Evolutionary conservation across 2,888 invertebrate genomes (phyloP).

Genomic region (Acronicta leporina): DNA sequence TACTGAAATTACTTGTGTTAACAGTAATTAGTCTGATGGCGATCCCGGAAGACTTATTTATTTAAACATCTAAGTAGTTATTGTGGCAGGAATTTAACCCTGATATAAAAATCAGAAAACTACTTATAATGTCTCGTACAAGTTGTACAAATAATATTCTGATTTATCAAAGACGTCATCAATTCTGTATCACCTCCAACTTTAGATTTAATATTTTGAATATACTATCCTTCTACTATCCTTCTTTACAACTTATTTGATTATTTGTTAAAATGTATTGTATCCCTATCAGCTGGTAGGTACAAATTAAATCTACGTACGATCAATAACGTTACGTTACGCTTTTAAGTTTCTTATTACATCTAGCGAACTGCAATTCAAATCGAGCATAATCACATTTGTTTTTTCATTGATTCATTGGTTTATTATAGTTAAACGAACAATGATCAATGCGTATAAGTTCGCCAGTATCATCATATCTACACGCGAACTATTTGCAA

Average conservation of each 20-base stretch:
- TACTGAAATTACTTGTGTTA: constrained; percentile 8
- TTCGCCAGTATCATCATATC: constrained; percentile 57
- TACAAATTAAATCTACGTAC: constrained; percentile 1
- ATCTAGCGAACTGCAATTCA: constrained; percentile 7
- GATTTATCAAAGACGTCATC: constrained; percentile 47
- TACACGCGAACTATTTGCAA: constrained; percentile 61
- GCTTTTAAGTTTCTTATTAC: constrained; percentile 5
- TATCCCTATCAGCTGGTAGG: constrained; percentile 1
- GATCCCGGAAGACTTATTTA: constrained; percentile 3
- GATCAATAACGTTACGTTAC: not conserved
- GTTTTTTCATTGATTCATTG: constrained; percentile 61
- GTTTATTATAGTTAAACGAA: constrained; percentile 59
- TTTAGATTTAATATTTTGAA: constrained; percentile 21
- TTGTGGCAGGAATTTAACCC: constrained; percentile 2
- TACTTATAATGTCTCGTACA: constrained; percentile 28
- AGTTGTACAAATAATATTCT: constrained; percentile 46
- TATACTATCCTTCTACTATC: constrained; percentile 43
- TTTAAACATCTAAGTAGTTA: constrained; percentile 19
- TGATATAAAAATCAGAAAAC: constrained; percentile 17
- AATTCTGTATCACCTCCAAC: constrained; percentile 48
- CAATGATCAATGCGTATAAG: constrained; percentile 65
- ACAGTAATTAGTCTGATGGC: constrained; percentile 3
- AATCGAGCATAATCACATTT: constrained; percentile 40
- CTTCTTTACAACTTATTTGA: constrained; percentile 25
- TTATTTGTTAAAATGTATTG: constrained; percentile 10